Evolutionary conservation across 2,113 vertebrate genomes (phyloP), one percentile per base, ranked within the genome.

Genomic region (Acrocephalus kingi): DNA sequence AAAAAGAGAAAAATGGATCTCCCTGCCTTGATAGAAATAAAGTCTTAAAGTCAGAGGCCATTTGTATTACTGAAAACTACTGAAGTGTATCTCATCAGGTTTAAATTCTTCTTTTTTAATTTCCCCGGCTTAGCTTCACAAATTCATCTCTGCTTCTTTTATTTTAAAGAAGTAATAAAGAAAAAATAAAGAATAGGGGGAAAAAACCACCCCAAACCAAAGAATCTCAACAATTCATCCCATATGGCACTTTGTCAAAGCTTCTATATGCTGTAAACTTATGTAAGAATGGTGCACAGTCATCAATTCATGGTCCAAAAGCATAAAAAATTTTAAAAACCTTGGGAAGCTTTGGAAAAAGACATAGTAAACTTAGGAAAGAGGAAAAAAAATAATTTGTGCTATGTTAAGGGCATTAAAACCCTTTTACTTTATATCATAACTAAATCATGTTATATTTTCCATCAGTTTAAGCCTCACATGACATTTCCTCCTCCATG

Each of bases 71-170:
- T 85, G 27, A 45, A 72, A 68, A 49, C 35, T 61, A 49, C 7
- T 72, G 43, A 87, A 88, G 24, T 71, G 14, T 17, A 52, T 89
- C 79, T 94, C 76, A 86, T 83, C 25, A 72, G 48, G 24, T 92
- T 94, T 90, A 76, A 77, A 66, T 69, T 66, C 20, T 68, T 92
- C 7, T 56, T 67, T 54, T 69, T 91, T 84, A 77, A 92, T 95
- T 79, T 92, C 45, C 51, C 22, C n/a, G 48, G 45, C 39, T 81
- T 64, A 87, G 35, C 72, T 91, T 84, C 64, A 55, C 52, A 84
- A 64, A 6, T 31, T 94, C 84, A 91, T 84, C 58, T 56, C n/a
- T 67, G 7, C 20, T 85, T 39, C 66, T 90, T 94, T 90, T 91
- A 74, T 61, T 84, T 61, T 62, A 71, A 91, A 90, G 43, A 35